phyloP scores from a whole-genome alignment of 1,140 invertebrate genomes.

The Trinorchestia longiramus region DNA sequence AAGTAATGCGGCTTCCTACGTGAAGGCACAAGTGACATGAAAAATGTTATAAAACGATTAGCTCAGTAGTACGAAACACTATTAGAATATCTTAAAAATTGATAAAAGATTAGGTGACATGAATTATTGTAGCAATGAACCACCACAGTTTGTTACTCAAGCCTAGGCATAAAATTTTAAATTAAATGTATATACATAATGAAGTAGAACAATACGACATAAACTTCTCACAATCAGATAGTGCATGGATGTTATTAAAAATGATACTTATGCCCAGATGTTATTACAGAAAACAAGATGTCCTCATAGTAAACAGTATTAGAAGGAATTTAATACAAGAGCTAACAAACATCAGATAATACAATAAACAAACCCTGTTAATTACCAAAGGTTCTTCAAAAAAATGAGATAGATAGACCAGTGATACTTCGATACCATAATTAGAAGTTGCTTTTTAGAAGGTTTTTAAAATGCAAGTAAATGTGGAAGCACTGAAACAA shows the following conservation, averaged over 20 bases:
- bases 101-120: not conserved
- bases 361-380: not conserved
- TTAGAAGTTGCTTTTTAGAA: too few relatives aligned
- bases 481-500: too few relatives aligned
- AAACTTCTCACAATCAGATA: not conserved
- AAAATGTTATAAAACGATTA: not conserved
- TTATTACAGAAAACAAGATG: not conserved
- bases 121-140: not conserved
- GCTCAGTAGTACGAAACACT: not conserved
- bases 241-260: not conserved
- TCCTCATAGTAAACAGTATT: not conserved
- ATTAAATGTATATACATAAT: not conserved
- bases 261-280: not conserved
- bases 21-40: not conserved
- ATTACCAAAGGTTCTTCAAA: not conserved
- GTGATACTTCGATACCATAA: too few relatives aligned
- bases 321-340: not conserved
- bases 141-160: not conserved
- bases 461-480: too few relatives aligned
- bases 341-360: not conserved
- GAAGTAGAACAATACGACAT: not conserved
- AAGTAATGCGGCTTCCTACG: not conserved
- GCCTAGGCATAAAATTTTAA: not conserved
- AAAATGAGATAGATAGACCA: not conserved
- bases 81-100: not conserved